Evolutionary conservation across 2,888 invertebrate species (phyloP).

Genomic region (Parnassius orleans): DNA sequence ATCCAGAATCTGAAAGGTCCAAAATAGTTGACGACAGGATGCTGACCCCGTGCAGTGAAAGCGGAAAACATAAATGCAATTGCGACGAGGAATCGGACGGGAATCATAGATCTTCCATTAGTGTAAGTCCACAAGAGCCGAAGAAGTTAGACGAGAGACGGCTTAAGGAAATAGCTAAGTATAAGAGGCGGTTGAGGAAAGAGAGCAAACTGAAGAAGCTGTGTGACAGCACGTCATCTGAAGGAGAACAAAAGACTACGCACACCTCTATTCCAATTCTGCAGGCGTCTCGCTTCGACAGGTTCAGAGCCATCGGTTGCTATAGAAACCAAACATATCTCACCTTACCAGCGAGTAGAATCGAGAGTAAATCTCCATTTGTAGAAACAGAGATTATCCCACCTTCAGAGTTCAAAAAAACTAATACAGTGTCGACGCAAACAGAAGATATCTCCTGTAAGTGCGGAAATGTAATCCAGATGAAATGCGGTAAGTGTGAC

Average conservation of each 20-base stretch:
- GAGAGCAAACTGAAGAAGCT: constrained; percentile 67
- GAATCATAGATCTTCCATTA: constrained; percentile 45
- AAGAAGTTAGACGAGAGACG: constrained; percentile 66
- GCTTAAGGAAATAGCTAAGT: constrained; percentile 73
- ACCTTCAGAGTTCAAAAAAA: constrained; percentile 58
- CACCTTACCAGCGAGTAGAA: constrained; percentile 64
- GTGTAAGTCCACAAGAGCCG: constrained; percentile 41
- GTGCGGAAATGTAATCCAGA: constrained; percentile 54
- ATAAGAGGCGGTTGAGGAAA: constrained; percentile 67
- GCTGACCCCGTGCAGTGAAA: constrained; percentile 86
- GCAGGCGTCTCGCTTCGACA: constrained; percentile 73
- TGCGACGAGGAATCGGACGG: constrained; percentile 86
- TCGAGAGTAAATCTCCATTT: constrained; percentile 66
- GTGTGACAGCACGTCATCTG: constrained; percentile 70
- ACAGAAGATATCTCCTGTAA: constrained; percentile 64
- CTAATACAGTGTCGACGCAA: constrained; percentile 63
- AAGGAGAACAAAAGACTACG: constrained; percentile 56
- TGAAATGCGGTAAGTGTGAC: constrained; percentile 52
- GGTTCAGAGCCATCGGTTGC: constrained; percentile 71
- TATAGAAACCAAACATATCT: constrained; percentile 73
- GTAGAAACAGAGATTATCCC: constrained; percentile 49
- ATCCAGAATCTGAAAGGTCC: constrained; percentile 35
- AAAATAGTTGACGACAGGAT: constrained; percentile 85
- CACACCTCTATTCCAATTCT: constrained; percentile 75
- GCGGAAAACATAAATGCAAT: constrained; percentile 88